Percentiles rank a stretch among this genome's conserved stretches.
Evolutionary conservation across 1,140 invertebrate genomes (phyloP).

Genomic region (Eubasilissa regina): DNA sequence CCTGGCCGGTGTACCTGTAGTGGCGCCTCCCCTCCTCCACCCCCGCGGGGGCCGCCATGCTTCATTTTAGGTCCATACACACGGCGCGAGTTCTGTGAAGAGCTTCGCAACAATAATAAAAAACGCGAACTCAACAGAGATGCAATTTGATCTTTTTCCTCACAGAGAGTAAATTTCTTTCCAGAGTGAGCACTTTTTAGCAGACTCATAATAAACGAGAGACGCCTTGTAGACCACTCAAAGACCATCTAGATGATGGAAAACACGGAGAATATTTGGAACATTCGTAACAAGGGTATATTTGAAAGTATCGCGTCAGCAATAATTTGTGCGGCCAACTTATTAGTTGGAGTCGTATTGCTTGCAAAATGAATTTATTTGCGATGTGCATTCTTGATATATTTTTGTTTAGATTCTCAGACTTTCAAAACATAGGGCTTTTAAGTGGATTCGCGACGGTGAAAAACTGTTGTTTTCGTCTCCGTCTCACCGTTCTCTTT

Average conservation of each 20-base stretch:
- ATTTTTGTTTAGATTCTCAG: constrained; percentile 40
- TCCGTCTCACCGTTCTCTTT: constrained; percentile 2
- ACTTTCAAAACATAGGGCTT: constrained; percentile 39
- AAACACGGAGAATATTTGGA: not conserved
- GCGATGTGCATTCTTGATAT: not conserved
- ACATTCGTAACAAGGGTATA: not conserved
- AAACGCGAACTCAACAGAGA: not conserved
- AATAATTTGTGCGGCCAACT: not conserved
- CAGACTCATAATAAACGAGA: not conserved
- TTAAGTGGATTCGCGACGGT: constrained; percentile 38
- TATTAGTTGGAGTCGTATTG: not conserved
- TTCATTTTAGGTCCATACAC: constrained; percentile 28
- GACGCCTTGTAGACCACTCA: not conserved
- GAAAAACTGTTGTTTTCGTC: constrained; percentile 36
- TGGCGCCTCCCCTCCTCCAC: constrained; percentile 24
- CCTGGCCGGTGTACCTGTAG: constrained; percentile 29
- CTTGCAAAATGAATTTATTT: not conserved
- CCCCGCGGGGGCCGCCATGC: constrained; percentile 19
- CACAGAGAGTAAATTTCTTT: not conserved
- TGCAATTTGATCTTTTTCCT: not conserved
- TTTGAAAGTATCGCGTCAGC: not conserved
- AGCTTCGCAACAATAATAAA: not conserved
- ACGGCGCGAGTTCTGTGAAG: not conserved
- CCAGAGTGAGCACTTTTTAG: not conserved
- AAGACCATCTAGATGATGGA: not conserved